Evolutionary conservation across 2,888 invertebrate species (phyloP).

Genomic region (Amphipyra berbera): DNA sequence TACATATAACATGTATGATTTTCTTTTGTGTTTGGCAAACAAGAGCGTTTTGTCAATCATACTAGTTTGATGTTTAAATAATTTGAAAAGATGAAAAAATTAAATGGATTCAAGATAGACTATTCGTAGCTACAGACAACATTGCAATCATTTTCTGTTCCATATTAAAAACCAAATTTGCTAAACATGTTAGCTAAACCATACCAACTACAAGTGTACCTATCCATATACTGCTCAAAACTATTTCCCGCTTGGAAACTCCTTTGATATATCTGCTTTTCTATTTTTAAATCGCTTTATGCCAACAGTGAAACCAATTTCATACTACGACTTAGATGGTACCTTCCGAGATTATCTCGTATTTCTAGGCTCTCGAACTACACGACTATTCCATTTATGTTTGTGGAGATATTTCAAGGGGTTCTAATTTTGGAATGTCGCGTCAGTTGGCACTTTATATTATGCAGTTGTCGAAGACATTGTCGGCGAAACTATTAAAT

Average conservation of each 20-base stretch:
- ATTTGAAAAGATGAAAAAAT: too few relatives aligned
- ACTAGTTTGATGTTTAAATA: too few relatives aligned
- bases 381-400: slow-evolving; percentile 87
- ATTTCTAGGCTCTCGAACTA: slow-evolving; percentile 76
- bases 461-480: slow-evolving; percentile 63
- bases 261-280: slow-evolving; percentile 47
- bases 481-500: slow-evolving; percentile 39
- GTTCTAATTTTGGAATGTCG: slow-evolving; percentile 75
- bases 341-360: slow-evolving; percentile 73
- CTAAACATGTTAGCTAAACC: too few relatives aligned
- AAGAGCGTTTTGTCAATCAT: too few relatives aligned
- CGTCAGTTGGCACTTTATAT: slow-evolving; percentile 62
- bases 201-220: too few relatives aligned
- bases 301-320: slow-evolving; percentile 62
- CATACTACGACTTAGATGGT: slow-evolving; percentile 66
- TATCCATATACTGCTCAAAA: slow-evolving; percentile 23
- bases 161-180: too few relatives aligned
- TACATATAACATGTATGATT: too few relatives aligned
- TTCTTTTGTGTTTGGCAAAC: too few relatives aligned
- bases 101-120: too few relatives aligned
- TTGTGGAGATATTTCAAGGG: slow-evolving; percentile 68
- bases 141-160: too few relatives aligned
- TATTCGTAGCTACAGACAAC: too few relatives aligned
- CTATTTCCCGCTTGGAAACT: slow-evolving; percentile 30
- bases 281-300: slow-evolving; percentile 64